phyloP scores from a whole-genome alignment of 1,140 invertebrate genomes.

The Acromyrmex heyeri region DNA sequence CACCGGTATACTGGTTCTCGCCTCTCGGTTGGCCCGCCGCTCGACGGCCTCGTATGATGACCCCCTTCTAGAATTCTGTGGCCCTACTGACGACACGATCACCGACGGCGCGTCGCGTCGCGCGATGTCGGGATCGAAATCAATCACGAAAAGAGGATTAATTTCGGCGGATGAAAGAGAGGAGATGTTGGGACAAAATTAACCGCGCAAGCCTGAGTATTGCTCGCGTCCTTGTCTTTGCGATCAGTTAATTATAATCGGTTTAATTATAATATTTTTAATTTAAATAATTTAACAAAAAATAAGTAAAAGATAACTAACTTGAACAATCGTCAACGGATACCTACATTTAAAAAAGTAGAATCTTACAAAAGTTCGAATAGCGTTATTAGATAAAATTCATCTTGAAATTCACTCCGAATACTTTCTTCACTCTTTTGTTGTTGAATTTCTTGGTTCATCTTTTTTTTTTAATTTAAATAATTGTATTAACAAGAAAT shows the following conservation, averaged over 20 bases:
- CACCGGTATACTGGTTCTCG: slow-evolving; percentile 78
- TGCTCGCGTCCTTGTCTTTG: background rate
- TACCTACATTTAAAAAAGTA: no score
- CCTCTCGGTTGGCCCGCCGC: slow-evolving; percentile 64
- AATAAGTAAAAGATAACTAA: no score
- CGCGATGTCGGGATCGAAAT: slow-evolving; percentile 56
- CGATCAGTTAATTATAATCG: no score
- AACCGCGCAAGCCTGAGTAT: background rate
- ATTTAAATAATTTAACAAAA: background rate
- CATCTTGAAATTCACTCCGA: no score
- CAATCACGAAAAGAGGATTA: slow-evolving; percentile 33
- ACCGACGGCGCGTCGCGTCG: slow-evolving; percentile 44
- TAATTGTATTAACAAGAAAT: no score
- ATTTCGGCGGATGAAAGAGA: background rate
- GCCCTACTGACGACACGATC: slow-evolving; percentile 70
- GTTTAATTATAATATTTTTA: background rate
- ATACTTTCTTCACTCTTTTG: no score
- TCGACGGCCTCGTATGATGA: slow-evolving; percentile 78
- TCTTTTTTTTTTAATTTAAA: no score
- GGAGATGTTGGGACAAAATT: background rate
- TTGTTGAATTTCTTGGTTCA: no score
- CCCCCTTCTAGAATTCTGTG: slow-evolving; percentile 83
- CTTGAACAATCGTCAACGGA: no score
- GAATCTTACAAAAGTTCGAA: no score
- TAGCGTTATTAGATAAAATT: no score